These are phyloP conservation scores for Phymastichus coffea DNA, from an alignment of 1,140 invertebrate genomes.

Conservation along the genomic window DNA sequence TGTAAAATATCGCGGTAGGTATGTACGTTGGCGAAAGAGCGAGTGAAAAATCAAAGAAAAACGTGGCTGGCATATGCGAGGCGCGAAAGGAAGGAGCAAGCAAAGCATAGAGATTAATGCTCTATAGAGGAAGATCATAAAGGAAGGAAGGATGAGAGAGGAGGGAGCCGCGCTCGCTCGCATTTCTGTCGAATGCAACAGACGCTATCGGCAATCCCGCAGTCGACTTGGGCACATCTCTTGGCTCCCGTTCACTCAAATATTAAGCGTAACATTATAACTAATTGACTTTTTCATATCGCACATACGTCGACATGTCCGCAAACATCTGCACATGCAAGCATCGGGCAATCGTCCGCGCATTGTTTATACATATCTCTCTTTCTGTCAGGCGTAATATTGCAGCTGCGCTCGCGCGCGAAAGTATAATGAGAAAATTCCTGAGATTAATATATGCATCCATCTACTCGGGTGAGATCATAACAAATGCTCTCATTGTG, in stretches of 20 bases:
- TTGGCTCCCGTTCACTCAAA: no score
- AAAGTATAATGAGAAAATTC: slow-evolving; percentile 24
- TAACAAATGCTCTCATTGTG: slow-evolving; percentile 9
- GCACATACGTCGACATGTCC: neutral
- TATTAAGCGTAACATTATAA: no score
- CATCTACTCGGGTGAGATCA: slow-evolving; percentile 12
- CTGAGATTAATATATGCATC: slow-evolving; percentile 16
- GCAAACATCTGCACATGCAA: slow-evolving; percentile 13
- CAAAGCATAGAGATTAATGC: slow-evolving; percentile 3
- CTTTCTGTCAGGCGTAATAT: slow-evolving; percentile 15
- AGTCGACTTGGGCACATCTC: no score
- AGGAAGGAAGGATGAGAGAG: neutral
- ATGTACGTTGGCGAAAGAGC: no score
- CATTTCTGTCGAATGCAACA: slow-evolving; percentile 18
- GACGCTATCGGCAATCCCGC: neutral
- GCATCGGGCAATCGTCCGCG: neutral
- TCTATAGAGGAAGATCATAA: neutral
- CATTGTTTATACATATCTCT: slow-evolving; percentile 14
- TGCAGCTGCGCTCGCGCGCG: neutral
- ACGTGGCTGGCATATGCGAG: no score
- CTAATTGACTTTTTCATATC: slow-evolving; percentile 2
- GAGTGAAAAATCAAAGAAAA: no score
- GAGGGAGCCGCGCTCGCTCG: neutral
- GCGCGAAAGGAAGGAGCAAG: slow-evolving; percentile 16
- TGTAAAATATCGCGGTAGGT: no score